Evolutionary conservation across 1,140 invertebrate genomes (phyloP), one percentile per base, ranked within the genome.

Genomic region (Brachionus plicatilis): DNA sequence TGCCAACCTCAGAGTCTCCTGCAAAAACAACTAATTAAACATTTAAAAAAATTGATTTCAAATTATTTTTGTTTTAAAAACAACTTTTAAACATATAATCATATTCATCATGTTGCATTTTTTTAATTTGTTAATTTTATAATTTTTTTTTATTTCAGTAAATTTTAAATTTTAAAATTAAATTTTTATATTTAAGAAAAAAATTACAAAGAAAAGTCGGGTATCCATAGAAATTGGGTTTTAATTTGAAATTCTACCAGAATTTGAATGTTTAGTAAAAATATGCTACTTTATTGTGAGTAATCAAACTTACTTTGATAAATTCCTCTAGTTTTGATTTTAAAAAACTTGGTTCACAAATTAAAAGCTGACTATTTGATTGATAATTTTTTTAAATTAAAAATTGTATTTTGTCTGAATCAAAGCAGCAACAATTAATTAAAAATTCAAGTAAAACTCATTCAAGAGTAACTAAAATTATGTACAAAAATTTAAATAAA

Each of bases 1-100:
- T 99, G 85, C 98, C 98, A 87, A 99, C 98, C 85, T 97, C 98
- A 84, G 96, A 99, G 90, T 99, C 98, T 87, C 98, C 98, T 91
- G 99, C 99, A 88, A 99, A 92, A 85, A 99, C 97, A 91, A 99
- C 97, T 99, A 88, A 90, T 89, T 89, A 99, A 88, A 99, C 91
- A 91, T 17, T 43, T 20, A 72, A 41, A 17, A 41, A 72, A 14
- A 43, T 8, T 20, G 9, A 45, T 7, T 17, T 72, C 24, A 20
- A 43, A 17, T 72, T 20, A 43, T n/a, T 17, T 43, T 43, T 9
- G 11, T 9, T 72, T 72, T 20, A 72, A 72, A 72, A 72, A 43
- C 41, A 43, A 72, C 68, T 72, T 72, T 72, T 72, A 17, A 72
- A 72, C 24, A 72, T 47, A 43, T 72, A 72, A 43, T 72, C 68